phyloP scores from a whole-genome alignment of 2,113 vertebrate genomes.

The Pteruthius melanotis region DNA sequence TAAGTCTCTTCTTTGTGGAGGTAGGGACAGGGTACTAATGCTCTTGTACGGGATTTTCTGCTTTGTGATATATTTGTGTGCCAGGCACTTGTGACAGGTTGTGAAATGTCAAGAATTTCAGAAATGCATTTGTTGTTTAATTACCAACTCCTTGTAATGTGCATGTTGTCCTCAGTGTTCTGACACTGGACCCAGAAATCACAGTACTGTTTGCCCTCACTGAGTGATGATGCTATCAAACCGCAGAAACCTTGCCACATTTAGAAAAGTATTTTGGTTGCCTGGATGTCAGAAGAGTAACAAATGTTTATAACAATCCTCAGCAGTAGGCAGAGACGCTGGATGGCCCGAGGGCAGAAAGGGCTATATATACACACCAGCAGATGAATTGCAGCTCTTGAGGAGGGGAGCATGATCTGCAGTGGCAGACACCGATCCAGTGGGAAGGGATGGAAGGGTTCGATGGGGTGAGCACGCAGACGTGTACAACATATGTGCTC shows the following conservation, averaged over 20 bases:
- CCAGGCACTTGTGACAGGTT: background rate
- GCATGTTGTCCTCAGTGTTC: background rate
- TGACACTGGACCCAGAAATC: slow-evolving; percentile 1
- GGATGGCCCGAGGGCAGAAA: slow-evolving; percentile 53
- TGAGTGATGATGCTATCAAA: slow-evolving; percentile 7
- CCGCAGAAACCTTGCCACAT: background rate
- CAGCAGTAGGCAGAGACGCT: slow-evolving; percentile 44
- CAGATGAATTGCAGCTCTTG: slow-evolving; percentile 32
- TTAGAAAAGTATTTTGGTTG: slow-evolving; percentile 53
- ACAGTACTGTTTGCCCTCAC: background rate
- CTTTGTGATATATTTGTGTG: slow-evolving; percentile 11
- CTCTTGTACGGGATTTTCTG: background rate
- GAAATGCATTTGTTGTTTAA: slow-evolving; percentile 48
- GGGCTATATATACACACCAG: slow-evolving; percentile 13
- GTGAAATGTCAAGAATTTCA: slow-evolving; percentile 23
- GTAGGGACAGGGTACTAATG: background rate
- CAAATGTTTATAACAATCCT: slow-evolving; percentile 67
- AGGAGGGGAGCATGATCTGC: background rate
- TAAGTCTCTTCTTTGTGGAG: background rate
- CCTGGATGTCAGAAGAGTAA: slow-evolving; percentile 56
- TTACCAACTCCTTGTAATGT: background rate
- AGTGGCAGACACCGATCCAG: background rate
- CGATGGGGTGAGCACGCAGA: background rate
- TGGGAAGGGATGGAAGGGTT: background rate
- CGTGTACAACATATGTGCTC: background rate